Evolutionary conservation across 2,797 vertebrate species (phyloP).

Genomic region (Lacerta agilis): DNA sequence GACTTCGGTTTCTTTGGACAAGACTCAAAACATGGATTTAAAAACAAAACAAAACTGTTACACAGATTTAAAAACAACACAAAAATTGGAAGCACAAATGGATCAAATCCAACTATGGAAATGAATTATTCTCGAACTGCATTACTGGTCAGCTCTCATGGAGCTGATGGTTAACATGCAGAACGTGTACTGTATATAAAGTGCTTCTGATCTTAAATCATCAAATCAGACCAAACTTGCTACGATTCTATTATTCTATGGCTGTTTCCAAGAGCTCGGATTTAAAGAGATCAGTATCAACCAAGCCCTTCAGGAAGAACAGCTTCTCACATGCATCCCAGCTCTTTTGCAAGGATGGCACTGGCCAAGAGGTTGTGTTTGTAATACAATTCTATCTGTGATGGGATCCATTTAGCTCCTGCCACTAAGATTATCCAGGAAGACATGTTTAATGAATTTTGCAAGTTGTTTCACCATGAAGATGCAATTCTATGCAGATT

Average conservation of each 20-base stretch:
- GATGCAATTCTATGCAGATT: background rate
- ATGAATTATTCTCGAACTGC: background rate
- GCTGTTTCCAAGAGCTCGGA: background rate
- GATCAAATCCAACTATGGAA: no score
- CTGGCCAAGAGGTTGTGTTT: no score
- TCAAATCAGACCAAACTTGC: background rate
- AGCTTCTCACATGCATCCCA: background rate
- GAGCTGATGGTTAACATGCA: background rate
- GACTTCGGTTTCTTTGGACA: background rate
- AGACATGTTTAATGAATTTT: background rate
- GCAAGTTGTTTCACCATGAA: background rate
- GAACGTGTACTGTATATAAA: no score
- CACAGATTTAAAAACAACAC: no score
- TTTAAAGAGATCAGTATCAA: background rate
- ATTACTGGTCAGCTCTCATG: background rate
- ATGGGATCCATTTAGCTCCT: background rate
- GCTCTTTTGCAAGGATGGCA: background rate
- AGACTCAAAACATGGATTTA: background rate
- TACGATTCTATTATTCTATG: no score
- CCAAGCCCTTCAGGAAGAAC: background rate
- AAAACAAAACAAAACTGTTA: background rate
- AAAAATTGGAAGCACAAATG: background rate
- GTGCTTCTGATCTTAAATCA: background rate
- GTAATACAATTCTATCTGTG: no score
- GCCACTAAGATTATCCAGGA: background rate